Base-by-base conservation (phyloP, 1,140 invertebrate species). In the Reticulitermes speratus region DNA sequence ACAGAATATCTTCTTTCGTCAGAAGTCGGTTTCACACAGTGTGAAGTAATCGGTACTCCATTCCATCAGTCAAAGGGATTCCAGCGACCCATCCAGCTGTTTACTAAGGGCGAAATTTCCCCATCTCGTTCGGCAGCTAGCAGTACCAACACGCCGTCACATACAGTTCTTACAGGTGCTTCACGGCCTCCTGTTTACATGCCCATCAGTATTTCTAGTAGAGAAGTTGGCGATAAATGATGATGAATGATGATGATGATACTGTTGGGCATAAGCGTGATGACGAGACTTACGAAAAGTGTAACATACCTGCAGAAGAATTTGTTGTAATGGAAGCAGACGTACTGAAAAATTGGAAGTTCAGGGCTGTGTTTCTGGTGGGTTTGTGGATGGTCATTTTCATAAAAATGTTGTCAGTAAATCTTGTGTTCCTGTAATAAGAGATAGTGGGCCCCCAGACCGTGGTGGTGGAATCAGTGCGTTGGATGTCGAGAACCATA, bases 21-120 rank as follows among this genome's bases (percentile, higher is more conserved):
- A 0, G 97, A 98, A 89, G 96, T 99, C 32, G 98, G 98, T 8
- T 99, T 99, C 91, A 94, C 93, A 87, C 96, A 96, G 88, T 97
- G 96, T 90, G 96, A 97, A 89, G 94, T 96, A 0, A 90, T 99
- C 44, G 96, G 96, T 21, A 95, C 96, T 48, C 97, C 97, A 16
- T 92, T 95, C 55, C 96, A 99, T 90, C 94, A 95, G 85, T 95
- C 95, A 75, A 97, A 97, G 92, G 98, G 97, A 14, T 99, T 99
- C 90, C 95, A 96, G 87, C 92, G 97, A 85, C 97, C 97, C 1
- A 96, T 98, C 83, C 96, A 97, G 88, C 91, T 98, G 30, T 98
- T 96, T 89, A 95, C 94, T 25, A 97, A 97, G 91, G 93, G 94
- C 75, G 93, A 93, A 82, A 92, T 93, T 90, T 93, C 92, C 85